Base-by-base conservation (phyloP, 2,113 vertebrate genomes). In the Hemichromis elongatus region DNA sequence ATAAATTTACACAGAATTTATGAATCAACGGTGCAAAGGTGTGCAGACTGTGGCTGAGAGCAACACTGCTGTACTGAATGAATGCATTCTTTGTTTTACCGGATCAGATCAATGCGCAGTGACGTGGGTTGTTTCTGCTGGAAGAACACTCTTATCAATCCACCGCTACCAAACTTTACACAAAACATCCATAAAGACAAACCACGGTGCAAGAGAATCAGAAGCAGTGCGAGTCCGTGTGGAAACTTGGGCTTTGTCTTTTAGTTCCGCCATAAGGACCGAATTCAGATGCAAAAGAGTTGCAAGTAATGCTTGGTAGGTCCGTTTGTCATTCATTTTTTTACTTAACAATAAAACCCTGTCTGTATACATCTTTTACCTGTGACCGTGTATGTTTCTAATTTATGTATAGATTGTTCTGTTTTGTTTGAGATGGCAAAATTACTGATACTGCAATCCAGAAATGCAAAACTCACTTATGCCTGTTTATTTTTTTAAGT, bases 1-100 rank as follows among this genome's bases (percentile, higher is more conserved):
- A 16, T 5, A 47, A 57, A 59, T 12, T 47, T 1, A n/a, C 18
- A 7, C 5, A 30, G 68, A 14, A 28, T 50, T 73, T 11, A 73
- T 47, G 66, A 1, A 47, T 70, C 66, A 28, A 1, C 68, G 12
- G 68, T 19, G 24, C 42, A 73, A 14, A 73, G 13, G 24, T 28
- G 40, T 18, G 21, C 68, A 50, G 24, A 4, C 24, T 14, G 55
- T 7, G 7, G 47, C 54, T 28, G 30, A 13, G 6, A 19, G 37
- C 19, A 24, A 19, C 11, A 8, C 14, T 2, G 2, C 68, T 11
- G 42, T 16, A 9, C 7, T 7, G 16, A 47, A 5, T 1, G 0
- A 26, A 14, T 6, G 9, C 19, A 3, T 7, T 21, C 1, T 84
- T 70, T 82, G 24, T 19, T 77, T 90, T 91, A 91, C 88, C 90